These are phyloP conservation scores for Tragulus kanchil DNA, from an alignment of 2,113 vertebrate species.

Conservation along the genomic window DNA sequence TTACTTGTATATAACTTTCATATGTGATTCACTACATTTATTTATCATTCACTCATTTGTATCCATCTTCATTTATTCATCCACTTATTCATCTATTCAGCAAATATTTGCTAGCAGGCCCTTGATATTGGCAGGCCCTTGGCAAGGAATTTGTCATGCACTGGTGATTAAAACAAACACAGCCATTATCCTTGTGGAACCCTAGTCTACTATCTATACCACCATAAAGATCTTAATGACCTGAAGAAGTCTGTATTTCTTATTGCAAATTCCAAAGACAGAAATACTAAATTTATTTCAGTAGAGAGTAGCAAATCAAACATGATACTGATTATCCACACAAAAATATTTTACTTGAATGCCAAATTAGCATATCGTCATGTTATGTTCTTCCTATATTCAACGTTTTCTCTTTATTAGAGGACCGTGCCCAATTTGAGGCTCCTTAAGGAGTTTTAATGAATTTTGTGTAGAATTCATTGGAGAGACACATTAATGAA, in stretches of 20 bases:
- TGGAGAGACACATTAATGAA: slow-evolving; percentile 30
- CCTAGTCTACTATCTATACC: not conserved
- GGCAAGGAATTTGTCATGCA: not conserved
- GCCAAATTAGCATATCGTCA: not conserved
- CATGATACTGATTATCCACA: not conserved
- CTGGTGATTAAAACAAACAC: not conserved
- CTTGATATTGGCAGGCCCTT: not conserved
- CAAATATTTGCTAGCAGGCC: not conserved
- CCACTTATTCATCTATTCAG: not conserved
- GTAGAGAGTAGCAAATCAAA: slow-evolving; percentile 7
- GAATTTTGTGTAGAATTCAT: slow-evolving; percentile 26
- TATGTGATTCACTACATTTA: not conserved
- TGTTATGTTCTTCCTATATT: not conserved
- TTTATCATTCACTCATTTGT: not conserved
- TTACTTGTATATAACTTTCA: not conserved
- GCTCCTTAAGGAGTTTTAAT: slow-evolving; percentile 31
- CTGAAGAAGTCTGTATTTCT: not conserved
- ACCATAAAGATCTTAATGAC: not conserved
- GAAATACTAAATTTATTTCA: not conserved
- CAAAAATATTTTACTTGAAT: not conserved
- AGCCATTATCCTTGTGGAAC: not conserved
- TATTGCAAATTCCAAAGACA: not conserved
- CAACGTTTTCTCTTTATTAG: not conserved
- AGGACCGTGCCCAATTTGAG: slow-evolving; percentile 11
- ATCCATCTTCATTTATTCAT: not conserved